Evolutionary conservation across 2,113 vertebrate species (phyloP).

Genomic region (Gymnarchus niloticus): DNA sequence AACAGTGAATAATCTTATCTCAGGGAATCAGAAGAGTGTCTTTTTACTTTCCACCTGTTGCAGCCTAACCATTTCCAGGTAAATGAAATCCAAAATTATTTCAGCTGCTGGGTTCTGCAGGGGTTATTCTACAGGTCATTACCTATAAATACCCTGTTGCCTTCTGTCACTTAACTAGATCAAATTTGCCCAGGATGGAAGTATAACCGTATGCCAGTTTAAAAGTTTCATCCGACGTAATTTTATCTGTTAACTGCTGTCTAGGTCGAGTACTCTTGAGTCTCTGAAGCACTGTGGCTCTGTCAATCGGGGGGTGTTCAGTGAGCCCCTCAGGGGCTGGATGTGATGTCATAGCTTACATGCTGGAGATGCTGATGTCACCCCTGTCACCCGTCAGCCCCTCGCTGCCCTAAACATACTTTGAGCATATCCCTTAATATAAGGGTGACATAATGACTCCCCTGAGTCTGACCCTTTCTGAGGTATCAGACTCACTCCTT

Average conservation of each 20-base stretch:
- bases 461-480: not conserved
- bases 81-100: not conserved
- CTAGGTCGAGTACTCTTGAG: not conserved
- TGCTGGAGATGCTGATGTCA: conserved; percentile 1
- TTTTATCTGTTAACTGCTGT: not conserved
- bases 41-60: too few species aligned
- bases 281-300: not conserved
- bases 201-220: not conserved
- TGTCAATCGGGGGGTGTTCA: too few species aligned
- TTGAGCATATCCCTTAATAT: not conserved
- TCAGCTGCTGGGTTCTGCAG: not conserved
- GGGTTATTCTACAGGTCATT: not conserved
- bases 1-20: too few species aligned
- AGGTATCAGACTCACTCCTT: not conserved
- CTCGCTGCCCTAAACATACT: not conserved
- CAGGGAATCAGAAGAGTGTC: too few species aligned
- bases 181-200: not conserved
- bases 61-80: not conserved
- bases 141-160: not conserved
- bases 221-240: not conserved
- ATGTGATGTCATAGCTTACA: too few species aligned
- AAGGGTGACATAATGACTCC: not conserved
- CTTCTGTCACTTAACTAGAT: not conserved
- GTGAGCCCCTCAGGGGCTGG: too few species aligned
- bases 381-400: not conserved